Percentiles rank a stretch among this genome's conserved stretches.
phyloP scores from a whole-genome alignment of 2,113 vertebrate species.

The Mystacornis crossleyi region DNA sequence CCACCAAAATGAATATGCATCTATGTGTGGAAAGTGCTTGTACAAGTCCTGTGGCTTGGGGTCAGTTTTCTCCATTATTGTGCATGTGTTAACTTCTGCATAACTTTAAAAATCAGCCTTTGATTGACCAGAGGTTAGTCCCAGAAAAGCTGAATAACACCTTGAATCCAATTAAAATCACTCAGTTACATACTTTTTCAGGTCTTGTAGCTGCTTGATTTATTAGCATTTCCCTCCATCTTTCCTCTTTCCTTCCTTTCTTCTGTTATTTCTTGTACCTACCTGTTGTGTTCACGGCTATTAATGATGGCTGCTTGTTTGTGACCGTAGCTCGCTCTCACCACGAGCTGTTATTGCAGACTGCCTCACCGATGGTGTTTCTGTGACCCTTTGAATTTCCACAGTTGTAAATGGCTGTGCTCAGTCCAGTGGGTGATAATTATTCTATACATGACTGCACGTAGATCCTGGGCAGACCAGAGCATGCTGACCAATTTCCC shows the following conservation, averaged over 20 bases:
- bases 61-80: neutral
- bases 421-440: neutral
- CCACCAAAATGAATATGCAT: neutral
- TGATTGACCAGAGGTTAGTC: neutral
- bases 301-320: neutral
- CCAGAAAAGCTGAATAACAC: neutral
- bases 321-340: rapidly evolving
- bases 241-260: neutral
- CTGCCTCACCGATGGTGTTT: neutral
- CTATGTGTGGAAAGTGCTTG: neutral
- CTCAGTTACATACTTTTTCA: neutral
- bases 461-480: neutral
- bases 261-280: neutral
- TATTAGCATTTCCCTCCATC: neutral
- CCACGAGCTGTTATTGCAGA: neutral
- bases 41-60: neutral
- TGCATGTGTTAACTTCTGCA: neutral
- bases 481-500: neutral
- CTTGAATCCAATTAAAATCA: neutral
- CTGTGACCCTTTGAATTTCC: neutral
- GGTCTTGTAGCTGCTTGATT: neutral
- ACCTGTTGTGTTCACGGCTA: neutral
- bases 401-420: neutral
- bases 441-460: neutral
- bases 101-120: neutral